These are phyloP conservation scores for Callyntrura sp. DNA, from an alignment of 2,888 invertebrate genomes.

Conservation along the genomic window DNA sequence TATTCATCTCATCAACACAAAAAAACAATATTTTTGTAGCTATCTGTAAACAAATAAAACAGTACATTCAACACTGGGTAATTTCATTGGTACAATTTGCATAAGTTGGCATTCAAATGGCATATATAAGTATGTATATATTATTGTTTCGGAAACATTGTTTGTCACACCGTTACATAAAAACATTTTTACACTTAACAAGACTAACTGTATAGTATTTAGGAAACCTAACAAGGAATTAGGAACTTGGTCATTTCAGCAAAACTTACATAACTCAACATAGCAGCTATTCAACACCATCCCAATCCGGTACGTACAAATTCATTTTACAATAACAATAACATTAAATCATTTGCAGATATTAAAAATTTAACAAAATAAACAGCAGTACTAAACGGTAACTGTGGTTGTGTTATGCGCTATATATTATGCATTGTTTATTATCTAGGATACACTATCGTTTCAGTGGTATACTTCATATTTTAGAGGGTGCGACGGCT, in stretches of 20 bases:
- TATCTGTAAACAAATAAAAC: background rate
- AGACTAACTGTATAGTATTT: background rate
- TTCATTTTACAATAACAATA: background rate
- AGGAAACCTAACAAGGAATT: too few species aligned
- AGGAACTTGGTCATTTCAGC: too few species aligned
- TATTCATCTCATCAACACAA: background rate
- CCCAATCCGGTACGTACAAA: background rate
- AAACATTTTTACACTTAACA: background rate
- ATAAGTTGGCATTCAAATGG: background rate
- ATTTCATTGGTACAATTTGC: conserved; percentile 21
- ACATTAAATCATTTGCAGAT: background rate
- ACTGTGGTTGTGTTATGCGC: background rate
- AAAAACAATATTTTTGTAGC: background rate
- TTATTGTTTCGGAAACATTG: background rate
- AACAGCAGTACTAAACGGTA: background rate
- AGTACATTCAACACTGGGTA: background rate
- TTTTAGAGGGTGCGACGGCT: background rate
- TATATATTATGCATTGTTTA: background rate
- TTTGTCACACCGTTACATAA: background rate
- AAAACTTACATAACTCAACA: too few species aligned
- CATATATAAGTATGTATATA: background rate
- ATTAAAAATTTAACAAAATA: conserved; percentile 4
- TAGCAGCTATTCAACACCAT: background rate
- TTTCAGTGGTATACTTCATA: background rate
- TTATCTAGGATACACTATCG: background rate